A percentile compares a stretch with the other conserved stretches of the same genome.
Conservation (phyloP, 2,888 invertebrate species). For the Micropterix aruncella region DNA sequence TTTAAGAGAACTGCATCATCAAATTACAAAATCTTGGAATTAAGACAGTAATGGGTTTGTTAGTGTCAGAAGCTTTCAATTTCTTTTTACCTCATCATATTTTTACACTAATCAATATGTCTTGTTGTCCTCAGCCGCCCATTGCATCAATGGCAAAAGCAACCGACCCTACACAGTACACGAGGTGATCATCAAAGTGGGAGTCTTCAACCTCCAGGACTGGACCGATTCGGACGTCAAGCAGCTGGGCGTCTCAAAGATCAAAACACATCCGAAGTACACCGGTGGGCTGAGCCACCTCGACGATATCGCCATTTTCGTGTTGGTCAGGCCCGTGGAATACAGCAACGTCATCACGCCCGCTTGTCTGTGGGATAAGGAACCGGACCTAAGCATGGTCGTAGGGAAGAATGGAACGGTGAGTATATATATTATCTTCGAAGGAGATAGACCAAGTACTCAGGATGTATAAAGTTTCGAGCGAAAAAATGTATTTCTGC, state of each 20-base stretch:
- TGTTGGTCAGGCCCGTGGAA: constrained; percentile 29
- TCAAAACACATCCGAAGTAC: constrained; percentile 25
- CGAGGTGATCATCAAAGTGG: constrained; percentile 30
- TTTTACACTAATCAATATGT: too few species aligned
- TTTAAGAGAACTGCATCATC: too few species aligned
- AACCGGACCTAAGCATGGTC: constrained; percentile 20
- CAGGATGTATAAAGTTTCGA: too few species aligned
- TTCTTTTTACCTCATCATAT: too few species aligned
- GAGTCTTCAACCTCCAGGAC: constrained; percentile 30
- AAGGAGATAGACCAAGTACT: too few species aligned
- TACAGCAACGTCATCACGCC: constrained; percentile 37
- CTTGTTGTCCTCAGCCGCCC: constrained; percentile 30
- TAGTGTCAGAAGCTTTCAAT: too few species aligned
- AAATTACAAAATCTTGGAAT: too few species aligned
- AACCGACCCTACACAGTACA: constrained; percentile 19
- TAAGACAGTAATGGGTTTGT: too few species aligned
- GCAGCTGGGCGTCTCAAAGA: constrained; percentile 25
- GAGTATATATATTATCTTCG: constrained; percentile 4
- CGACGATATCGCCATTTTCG: constrained; percentile 41
- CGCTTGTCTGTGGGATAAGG: constrained; percentile 42
- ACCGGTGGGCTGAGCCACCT: constrained; percentile 16
- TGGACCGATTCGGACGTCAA: constrained; percentile 33
- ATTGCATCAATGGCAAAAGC: constrained; percentile 28
- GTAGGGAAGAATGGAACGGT: constrained; percentile 31
- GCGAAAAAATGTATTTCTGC: too few species aligned